phyloP scores from a whole-genome alignment of 2,888 invertebrate genomes.

The Allophyes oxyacanthae region DNA sequence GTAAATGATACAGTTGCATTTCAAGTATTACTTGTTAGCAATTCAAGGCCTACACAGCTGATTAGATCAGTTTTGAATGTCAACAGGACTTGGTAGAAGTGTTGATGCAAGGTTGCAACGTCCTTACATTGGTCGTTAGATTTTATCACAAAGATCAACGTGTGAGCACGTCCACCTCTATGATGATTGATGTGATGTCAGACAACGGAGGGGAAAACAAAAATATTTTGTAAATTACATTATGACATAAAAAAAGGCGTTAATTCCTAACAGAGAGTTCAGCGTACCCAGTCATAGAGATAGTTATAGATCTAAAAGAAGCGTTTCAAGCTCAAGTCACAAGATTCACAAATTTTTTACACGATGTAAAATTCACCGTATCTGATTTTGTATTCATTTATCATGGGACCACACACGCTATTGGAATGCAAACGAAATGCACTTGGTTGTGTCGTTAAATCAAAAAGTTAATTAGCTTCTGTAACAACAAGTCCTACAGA shows the following conservation, averaged over 20 bases:
- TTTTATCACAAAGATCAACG: slow-evolving; percentile 21
- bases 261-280: background rate
- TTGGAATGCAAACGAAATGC: slow-evolving; percentile 35
- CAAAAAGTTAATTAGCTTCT: slow-evolving; percentile 37
- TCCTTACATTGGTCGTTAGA: slow-evolving; percentile 20
- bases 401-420: slow-evolving; percentile 25
- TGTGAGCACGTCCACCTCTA: slow-evolving; percentile 1
- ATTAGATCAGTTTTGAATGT: slow-evolving; percentile 50
- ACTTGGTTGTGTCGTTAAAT: slow-evolving; percentile 19
- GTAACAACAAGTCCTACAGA: slow-evolving; percentile 29
- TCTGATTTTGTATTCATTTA: slow-evolving; percentile 14
- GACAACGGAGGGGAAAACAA: background rate
- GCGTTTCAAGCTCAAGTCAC: background rate
- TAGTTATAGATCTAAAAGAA: background rate
- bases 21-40: slow-evolving; percentile 26
- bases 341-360: slow-evolving; percentile 1
- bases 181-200: background rate
- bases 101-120: slow-evolving; percentile 42
- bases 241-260: slow-evolving; percentile 1
- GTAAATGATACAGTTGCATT: slow-evolving; percentile 40
- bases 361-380: background rate
- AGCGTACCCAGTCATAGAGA: background rate
- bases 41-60: slow-evolving; percentile 43
- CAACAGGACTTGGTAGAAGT: slow-evolving; percentile 36
- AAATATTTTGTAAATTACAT: slow-evolving; percentile 2